Percentiles rank a stretch among this genome's conserved stretches.
Conservation (phyloP, 2,888 invertebrate genomes). For the Salpingus planirostris region DNA sequence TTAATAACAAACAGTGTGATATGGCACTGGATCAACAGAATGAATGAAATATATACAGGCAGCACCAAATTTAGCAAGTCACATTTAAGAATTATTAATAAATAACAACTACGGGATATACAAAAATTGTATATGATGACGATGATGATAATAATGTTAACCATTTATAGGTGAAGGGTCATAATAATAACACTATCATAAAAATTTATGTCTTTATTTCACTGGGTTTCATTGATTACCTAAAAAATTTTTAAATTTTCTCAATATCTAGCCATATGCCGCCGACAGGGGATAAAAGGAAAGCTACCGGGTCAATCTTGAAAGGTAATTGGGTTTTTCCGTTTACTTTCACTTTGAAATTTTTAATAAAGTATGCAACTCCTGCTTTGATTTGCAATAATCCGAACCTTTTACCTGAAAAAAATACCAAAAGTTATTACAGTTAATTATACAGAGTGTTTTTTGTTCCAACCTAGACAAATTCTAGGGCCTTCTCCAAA, state of each 20-base stretch:
- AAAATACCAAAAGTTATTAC: slow-evolving; percentile 3
- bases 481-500: slow-evolving; percentile 30
- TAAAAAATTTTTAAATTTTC: slow-evolving; percentile 5
- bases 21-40: too few relatives aligned
- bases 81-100: too few relatives aligned
- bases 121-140: too few relatives aligned
- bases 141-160: too few relatives aligned
- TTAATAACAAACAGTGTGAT: too few relatives aligned
- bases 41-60: too few relatives aligned
- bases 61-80: too few relatives aligned
- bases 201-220: too few relatives aligned
- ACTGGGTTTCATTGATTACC: too few relatives aligned
- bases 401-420: slow-evolving; percentile 18
- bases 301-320: slow-evolving; percentile 19
- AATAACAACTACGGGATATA: too few relatives aligned
- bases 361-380: slow-evolving; percentile 29
- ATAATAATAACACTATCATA: too few relatives aligned
- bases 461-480: slow-evolving; percentile 23
- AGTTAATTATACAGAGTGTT: slow-evolving; percentile 1
- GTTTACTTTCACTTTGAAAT: slow-evolving; percentile 30
- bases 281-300: slow-evolving; percentile 18
- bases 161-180: too few relatives aligned
- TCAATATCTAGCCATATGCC: slow-evolving; percentile 22
- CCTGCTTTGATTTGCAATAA: slow-evolving; percentile 35
- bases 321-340: slow-evolving; percentile 23